These are phyloP conservation scores for Paedocypris micromegethes DNA, from an alignment of 2,797 vertebrate species.

Conservation along the genomic window DNA sequence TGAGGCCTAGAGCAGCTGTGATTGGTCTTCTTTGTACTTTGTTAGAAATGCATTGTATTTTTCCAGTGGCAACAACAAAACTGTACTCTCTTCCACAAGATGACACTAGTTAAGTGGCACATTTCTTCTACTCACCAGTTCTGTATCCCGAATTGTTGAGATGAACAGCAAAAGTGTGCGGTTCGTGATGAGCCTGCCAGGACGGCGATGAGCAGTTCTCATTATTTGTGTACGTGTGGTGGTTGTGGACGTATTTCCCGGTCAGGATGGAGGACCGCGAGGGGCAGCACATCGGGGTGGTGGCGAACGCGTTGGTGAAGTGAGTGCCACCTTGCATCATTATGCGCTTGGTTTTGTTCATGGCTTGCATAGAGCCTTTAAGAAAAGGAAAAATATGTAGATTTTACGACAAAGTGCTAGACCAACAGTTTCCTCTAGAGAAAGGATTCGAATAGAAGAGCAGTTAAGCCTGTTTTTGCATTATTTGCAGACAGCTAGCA, in stretches of 20 bases:
- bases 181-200: slow-evolving; percentile 93
- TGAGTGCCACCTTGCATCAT: slow-evolving; percentile 85
- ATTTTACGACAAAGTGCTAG: slow-evolving; percentile 61
- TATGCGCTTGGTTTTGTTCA: slow-evolving; percentile 73
- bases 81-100: background rate
- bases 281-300: slow-evolving; percentile 96
- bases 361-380: slow-evolving; percentile 74
- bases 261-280: slow-evolving; percentile 95
- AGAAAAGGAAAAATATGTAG: slow-evolving; percentile 20
- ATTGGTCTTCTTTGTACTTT: no score
- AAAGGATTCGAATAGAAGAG: slow-evolving; percentile 63
- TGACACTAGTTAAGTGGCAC: background rate
- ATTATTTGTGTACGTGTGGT: slow-evolving; percentile 97
- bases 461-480: slow-evolving; percentile 49
- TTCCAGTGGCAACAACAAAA: no score
- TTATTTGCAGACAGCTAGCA: slow-evolving; percentile 42
- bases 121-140: slow-evolving; percentile 72
- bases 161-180: slow-evolving; percentile 88
- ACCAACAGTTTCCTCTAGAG: slow-evolving; percentile 70
- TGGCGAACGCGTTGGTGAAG: slow-evolving; percentile 94
- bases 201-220: slow-evolving; percentile 97
- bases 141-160: slow-evolving; percentile 94
- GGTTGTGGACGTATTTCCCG: slow-evolving; percentile 96
- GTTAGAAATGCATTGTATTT: no score
- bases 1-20: no score